Evolutionary conservation across 2,113 vertebrate species (phyloP), one percentile per base, ranked within the genome.

Genomic region (Nesospiza acunhae): DNA sequence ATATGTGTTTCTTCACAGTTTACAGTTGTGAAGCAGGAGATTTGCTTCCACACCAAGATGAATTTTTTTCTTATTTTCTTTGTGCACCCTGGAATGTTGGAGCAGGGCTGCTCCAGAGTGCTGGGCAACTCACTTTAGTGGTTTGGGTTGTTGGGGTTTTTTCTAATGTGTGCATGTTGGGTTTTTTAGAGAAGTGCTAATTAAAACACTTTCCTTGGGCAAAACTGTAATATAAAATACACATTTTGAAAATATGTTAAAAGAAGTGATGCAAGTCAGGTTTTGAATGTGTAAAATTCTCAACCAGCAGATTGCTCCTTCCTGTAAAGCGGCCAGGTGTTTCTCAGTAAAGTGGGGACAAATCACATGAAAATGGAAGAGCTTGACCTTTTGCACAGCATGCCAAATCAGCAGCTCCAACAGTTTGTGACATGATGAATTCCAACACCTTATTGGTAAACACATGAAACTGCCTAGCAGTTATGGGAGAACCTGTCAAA

Each of bases 151-250:
- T 49, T 81, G 60, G 5, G 1, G 17, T 75, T 94, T 90, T 70
- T 62, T 2, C 81, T 49, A 79, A 15, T 50, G n/a, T 49, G 6
- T 86, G 26, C 11, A 17, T 77, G 76, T 74, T 86, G 47, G n/a
- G 22, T 67, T 93, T 39, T 86, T 93, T 87, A 62, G 78, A 93
- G 90, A 90, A 74, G 87, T 72, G 69, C 90, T 93, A 82, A 96
- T 96, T 95, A 84, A 91, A 94, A 33, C 67, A 86, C 88, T 87
- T 87, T 41, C 79, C 33, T 33, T 47, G 87, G 44, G 62, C 78
- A 87, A 96, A 89, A 87, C 84, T 11, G 0, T 78, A 37, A 85
- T 91, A 67, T 56, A 80, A 87, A 94, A 93, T 92, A 79, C 42
- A 66, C 33, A 13, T 49, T 94, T 76, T 77, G 66, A 79, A 90